Conservation (phyloP, 2,888 invertebrate genomes). For the Mycalesis mineus region DNA sequence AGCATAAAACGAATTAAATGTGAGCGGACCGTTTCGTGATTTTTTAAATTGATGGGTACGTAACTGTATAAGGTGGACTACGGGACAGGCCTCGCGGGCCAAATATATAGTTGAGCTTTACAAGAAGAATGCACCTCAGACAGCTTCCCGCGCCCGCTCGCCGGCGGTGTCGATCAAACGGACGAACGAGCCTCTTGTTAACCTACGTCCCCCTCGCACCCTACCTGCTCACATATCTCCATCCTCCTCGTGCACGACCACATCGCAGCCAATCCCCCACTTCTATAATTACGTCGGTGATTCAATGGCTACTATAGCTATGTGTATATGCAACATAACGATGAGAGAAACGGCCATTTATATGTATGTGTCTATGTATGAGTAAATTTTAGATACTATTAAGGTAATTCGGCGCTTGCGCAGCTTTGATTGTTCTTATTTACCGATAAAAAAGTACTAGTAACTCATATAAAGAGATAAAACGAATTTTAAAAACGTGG, state of each 20-base stretch:
- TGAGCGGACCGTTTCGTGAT: constrained; percentile 10
- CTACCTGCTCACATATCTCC: constrained; percentile 40
- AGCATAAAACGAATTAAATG: background rate
- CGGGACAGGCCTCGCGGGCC: constrained; percentile 48
- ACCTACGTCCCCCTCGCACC: constrained; percentile 58
- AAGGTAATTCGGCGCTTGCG: constrained; percentile 50
- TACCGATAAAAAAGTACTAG: background rate
- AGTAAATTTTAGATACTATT: constrained; percentile 61
- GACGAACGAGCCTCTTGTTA: constrained; percentile 77
- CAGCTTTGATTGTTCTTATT: constrained; percentile 24
- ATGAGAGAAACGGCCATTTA: constrained; percentile 66
- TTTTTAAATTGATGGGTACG: constrained; percentile 38
- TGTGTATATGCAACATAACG: constrained; percentile 66
- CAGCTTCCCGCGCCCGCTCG: constrained; percentile 70
- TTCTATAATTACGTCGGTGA: constrained; percentile 79
- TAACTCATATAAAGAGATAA: background rate
- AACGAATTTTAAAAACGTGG: no score
- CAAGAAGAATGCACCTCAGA: constrained; percentile 75
- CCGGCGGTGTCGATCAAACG: constrained; percentile 78
- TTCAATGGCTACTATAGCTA: constrained; percentile 78
- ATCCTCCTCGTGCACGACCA: constrained; percentile 58
- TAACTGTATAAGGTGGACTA: constrained; percentile 57
- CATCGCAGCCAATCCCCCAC: constrained; percentile 78
- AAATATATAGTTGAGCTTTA: constrained; percentile 77
- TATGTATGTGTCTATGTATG: constrained; percentile 65